Evolutionary conservation across 2,797 vertebrate species (phyloP).

Genomic region (Pipistrellus kuhlii): DNA sequence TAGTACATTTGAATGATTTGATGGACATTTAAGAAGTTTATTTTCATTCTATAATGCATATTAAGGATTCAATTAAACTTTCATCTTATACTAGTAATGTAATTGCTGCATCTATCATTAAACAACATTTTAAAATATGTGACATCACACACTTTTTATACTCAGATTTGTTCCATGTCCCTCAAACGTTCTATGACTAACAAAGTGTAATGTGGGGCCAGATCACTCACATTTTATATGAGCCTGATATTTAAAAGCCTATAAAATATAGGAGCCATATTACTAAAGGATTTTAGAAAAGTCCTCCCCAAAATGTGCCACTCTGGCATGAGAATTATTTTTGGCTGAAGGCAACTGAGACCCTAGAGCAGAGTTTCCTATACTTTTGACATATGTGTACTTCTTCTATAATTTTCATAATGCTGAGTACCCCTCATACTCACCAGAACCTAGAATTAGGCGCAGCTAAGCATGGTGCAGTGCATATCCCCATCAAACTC

Average conservation of each 20-base stretch:
- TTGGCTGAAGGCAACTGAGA: neutral
- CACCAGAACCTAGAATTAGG: no score
- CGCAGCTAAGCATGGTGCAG: no score
- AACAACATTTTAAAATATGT: neutral
- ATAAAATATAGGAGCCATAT: neutral
- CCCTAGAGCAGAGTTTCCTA: no score
- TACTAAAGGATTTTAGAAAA: neutral
- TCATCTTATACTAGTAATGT: neutral
- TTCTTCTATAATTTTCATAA: no score
- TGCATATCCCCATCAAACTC: no score
- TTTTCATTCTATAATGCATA: conserved; percentile 25
- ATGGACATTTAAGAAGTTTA: conserved; percentile 1
- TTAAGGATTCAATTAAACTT: conserved; percentile 30
- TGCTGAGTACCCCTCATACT: no score
- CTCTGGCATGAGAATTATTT: neutral
- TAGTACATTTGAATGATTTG: conserved; percentile 43
- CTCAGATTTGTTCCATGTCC: neutral
- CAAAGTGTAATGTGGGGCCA: neutral
- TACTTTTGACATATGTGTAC: no score
- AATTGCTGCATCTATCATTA: conserved; percentile 42
- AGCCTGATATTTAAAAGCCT: neutral
- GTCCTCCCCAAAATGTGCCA: neutral
- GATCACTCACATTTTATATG: neutral
- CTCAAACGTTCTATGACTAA: neutral
- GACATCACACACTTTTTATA: neutral